Base-by-base conservation (phyloP, 2,797 vertebrate species). In the Pseudochaenichthys georgianus region DNA sequence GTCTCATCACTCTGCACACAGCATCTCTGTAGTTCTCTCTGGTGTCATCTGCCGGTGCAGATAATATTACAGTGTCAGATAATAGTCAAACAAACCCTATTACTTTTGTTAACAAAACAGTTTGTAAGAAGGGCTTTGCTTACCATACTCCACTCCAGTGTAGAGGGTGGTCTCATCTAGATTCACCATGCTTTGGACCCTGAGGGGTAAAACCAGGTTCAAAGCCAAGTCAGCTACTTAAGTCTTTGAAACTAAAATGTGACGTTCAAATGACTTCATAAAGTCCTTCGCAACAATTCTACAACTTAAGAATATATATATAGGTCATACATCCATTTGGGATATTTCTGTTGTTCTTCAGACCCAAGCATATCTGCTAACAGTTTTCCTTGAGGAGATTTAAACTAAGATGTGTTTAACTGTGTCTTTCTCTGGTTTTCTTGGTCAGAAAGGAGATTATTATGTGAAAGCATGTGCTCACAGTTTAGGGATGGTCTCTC, bases 11-110 rank as follows among this genome's bases (percentile, higher is more conserved):
- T 54, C 80, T 89, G 75, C 96, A 96, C 89, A 98, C 96, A 57
- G 87, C 90, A 90, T 98, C 97, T 90, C 98, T 95, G 85, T 98
- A 97, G 93, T 98, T 99, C 83, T 97, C 96, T 93, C 95, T 95
- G 80, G 96, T 96, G 59, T 89, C 57, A 94, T 99, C 98, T 99
- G 91, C 47, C 84, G 43, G 63, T 53, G 50, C 31, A 87, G 17
- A 83, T 47, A 51, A 78, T 17, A 59, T 80, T 31, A 68, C 13
- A 80, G 51, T 61, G 10, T 59, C 50, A 46, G 15, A 59, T 47
- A 64, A 61, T 11, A 65, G 17, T 28, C 6, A 2, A 47, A 63
- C 12, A 53, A 34, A 64, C n/a, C 3, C 2, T 23, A 38, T 53
- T n/a, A 47, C 45, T 0, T 46, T 23, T 2, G 45, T 54, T 11